These are phyloP conservation scores for Aleiodes sp. DNA, from an alignment of 1,140 invertebrate species.

Conservation along the genomic window DNA sequence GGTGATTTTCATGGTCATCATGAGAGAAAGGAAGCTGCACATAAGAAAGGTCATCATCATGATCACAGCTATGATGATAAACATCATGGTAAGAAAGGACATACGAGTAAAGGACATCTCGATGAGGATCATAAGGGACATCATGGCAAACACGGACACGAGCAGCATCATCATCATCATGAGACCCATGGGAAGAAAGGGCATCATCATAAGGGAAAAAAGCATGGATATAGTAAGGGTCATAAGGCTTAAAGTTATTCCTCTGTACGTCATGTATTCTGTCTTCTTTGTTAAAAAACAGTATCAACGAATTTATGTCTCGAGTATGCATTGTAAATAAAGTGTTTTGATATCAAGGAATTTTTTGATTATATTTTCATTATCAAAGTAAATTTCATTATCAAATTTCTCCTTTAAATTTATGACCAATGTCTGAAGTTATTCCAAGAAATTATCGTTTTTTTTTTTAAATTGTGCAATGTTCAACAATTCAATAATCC, in stretches of 20 bases:
- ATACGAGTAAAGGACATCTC: conserved; percentile 67
- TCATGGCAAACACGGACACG: conserved; percentile 72
- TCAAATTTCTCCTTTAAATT: too few relatives aligned
- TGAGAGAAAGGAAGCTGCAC: conserved; percentile 58
- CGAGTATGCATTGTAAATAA: too few relatives aligned
- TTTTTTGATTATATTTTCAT: too few relatives aligned
- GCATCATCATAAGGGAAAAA: conserved; percentile 71
- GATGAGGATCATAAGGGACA: conserved; percentile 70
- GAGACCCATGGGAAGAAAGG: conserved; percentile 74
- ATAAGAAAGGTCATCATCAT: conserved; percentile 62
- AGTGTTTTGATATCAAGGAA: too few relatives aligned
- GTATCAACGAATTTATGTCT: too few relatives aligned
- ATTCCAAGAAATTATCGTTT: too few relatives aligned
- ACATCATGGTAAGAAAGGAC: conserved; percentile 65
- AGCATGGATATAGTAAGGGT: conserved; percentile 69
- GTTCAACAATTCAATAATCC: too few relatives aligned
- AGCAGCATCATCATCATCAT: conserved; percentile 73
- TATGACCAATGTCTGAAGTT: too few relatives aligned
- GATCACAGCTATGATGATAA: conserved; percentile 61
- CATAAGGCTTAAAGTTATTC: conserved; percentile 1
- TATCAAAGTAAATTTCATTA: too few relatives aligned
- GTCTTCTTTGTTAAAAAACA: neutral
- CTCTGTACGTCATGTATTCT: neutral
- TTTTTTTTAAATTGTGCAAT: too few relatives aligned
- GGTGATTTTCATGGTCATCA: conserved; percentile 59